phyloP scores from a whole-genome alignment of 1,140 invertebrate genomes.

The Elymnias hypermnestra region DNA sequence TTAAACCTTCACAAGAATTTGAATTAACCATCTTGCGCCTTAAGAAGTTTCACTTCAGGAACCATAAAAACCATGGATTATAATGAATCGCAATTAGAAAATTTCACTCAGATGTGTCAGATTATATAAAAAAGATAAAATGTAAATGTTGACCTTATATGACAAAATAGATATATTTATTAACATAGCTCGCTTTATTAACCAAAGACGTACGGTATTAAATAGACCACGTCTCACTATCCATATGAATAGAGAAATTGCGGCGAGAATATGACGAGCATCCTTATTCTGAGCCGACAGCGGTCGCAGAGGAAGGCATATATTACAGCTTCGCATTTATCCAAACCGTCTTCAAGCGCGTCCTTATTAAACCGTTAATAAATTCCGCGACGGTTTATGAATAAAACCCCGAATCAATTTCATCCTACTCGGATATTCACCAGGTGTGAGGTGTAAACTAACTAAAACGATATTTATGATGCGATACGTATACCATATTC shows the following conservation, averaged over 20 bases:
- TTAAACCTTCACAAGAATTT: no score
- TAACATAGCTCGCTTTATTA: conserved; percentile 54
- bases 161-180: conserved; percentile 22
- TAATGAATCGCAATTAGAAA: no score
- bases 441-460: neutral
- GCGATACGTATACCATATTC: no score
- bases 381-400: conserved; percentile 44
- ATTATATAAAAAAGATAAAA: no score
- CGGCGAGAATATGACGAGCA: conserved; percentile 47
- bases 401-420: conserved; percentile 14
- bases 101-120: no score
- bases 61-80: no score
- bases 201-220: conserved; percentile 40
- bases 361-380: conserved; percentile 63
- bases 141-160: no score
- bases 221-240: conserved; percentile 52
- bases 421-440: neutral
- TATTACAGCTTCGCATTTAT: conserved; percentile 50
- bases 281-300: conserved; percentile 51
- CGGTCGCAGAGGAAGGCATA: conserved; percentile 47
- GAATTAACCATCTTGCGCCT: no score
- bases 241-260: conserved; percentile 47
- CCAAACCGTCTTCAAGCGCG: conserved; percentile 39
- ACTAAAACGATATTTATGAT: no score
- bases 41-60: no score